Conservation (phyloP, 2,113 vertebrate species). For the Galemys pyrenaicus region DNA sequence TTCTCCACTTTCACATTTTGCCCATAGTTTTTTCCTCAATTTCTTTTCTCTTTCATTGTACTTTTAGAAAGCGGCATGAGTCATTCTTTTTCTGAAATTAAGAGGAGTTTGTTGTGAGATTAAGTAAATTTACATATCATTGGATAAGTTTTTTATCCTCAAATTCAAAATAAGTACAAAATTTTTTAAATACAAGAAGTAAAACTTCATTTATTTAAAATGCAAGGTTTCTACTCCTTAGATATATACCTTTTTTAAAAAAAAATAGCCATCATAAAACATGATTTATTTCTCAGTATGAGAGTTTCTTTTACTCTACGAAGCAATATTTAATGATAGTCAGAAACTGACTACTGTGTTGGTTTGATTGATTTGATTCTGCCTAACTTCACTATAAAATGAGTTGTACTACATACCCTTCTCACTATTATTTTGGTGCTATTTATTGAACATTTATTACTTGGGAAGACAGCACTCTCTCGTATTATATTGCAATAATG, state of each 20-base stretch:
- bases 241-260: neutral
- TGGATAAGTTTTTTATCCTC: neutral
- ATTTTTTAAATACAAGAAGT: neutral
- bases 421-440: neutral
- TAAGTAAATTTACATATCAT: neutral
- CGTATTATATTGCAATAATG: neutral
- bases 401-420: neutral
- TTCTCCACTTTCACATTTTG: neutral
- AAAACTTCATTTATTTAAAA: constrained; percentile 37
- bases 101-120: neutral
- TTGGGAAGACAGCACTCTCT: neutral
- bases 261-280: neutral
- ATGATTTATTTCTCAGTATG: neutral
- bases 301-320: constrained; percentile 16
- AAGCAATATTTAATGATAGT: neutral
- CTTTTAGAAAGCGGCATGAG: neutral
- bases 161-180: constrained; percentile 20
- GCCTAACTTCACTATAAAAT: neutral
- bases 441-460: constrained; percentile 10
- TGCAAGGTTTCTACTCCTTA: neutral
- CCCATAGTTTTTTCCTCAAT: neutral
- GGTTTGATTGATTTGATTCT: neutral
- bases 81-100: neutral
- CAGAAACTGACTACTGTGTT: neutral
- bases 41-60: neutral